A percentile compares a stretch with the other conserved stretches of the same genome.
These are phyloP conservation scores for Athalia cordata DNA, from an alignment of 2,888 invertebrate species.

Conservation along the genomic window DNA sequence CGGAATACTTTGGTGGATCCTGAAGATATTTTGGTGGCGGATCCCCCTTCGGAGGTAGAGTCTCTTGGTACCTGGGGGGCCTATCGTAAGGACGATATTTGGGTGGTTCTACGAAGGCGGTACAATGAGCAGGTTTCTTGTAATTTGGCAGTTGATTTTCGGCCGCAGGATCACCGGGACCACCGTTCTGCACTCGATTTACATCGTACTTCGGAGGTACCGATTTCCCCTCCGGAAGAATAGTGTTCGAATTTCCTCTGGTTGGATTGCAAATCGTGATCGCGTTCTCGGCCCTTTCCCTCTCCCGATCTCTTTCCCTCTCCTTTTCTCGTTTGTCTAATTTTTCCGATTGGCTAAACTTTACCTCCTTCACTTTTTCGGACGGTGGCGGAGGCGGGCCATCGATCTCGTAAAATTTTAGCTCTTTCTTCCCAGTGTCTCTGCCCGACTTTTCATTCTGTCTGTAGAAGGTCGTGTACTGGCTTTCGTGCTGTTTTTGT, in stretches of 20 bases:
- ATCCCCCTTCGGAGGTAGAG: conserved; percentile 61
- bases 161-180: conserved; percentile 24
- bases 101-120: conserved; percentile 60
- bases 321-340: conserved; percentile 52
- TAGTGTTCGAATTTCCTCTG: conserved; percentile 11
- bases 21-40: conserved; percentile 67
- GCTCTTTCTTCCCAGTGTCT: conserved; percentile 54
- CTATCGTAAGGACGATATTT: conserved; percentile 67
- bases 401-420: conserved; percentile 69
- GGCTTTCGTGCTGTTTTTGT: conserved; percentile 60
- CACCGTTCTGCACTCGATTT: not conserved
- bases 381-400: conserved; percentile 53
- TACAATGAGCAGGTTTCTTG: conserved; percentile 51
- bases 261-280: conserved; percentile 48
- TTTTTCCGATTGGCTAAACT: conserved; percentile 53
- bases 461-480: conserved; percentile 61
- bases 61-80: conserved; percentile 68
- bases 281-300: conserved; percentile 54
- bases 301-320: conserved; percentile 42
- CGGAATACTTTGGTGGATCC: conserved; percentile 67
- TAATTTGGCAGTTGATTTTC: conserved; percentile 60
- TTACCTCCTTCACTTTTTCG: conserved; percentile 58
- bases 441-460: conserved; percentile 56
- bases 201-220: conserved; percentile 26
- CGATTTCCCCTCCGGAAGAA: conserved; percentile 15